A percentile compares a stretch with the other conserved stretches of the same genome.
Evolutionary conservation across 2,888 invertebrate species (phyloP).

Genomic region (Lasioglossum morio): DNA sequence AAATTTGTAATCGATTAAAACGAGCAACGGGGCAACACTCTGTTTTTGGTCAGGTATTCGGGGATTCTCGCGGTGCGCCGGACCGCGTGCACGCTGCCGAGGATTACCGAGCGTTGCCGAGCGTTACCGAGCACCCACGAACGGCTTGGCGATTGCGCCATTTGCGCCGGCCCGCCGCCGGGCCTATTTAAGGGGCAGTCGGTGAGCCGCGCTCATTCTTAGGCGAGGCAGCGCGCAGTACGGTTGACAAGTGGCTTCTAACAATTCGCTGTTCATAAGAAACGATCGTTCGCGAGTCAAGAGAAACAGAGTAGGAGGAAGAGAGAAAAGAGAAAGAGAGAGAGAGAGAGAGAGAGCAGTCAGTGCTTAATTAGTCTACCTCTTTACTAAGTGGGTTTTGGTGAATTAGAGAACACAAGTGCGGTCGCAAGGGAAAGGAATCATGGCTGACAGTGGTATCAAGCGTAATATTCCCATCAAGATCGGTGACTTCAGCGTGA

Average conservation of each 20-base stretch:
- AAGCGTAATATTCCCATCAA: conserved; percentile 97
- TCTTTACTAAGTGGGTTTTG: conserved; percentile 41
- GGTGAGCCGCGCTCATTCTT: conserved; percentile 80
- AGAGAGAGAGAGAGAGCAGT: neutral
- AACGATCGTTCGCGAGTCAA: conserved; percentile 35
- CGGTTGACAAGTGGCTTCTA: conserved; percentile 36
- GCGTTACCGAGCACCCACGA: conserved; percentile 72
- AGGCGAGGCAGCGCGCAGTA: conserved; percentile 64
- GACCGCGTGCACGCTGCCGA: conserved; percentile 21
- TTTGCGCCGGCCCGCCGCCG: conserved; percentile 58
- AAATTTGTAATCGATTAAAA: neutral
- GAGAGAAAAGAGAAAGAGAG: neutral
- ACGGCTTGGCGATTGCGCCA: conserved; percentile 51
- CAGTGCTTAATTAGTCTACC: conserved; percentile 38
- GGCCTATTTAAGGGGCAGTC: conserved; percentile 81
- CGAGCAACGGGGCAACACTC: neutral
- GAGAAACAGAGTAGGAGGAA: neutral
- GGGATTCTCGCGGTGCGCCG: neutral
- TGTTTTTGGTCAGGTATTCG: neutral
- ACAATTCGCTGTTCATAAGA: conserved; percentile 2
- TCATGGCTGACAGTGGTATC: conserved; percentile 93
- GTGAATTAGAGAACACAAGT: conserved; percentile 58
- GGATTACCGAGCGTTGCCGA: conserved; percentile 47
- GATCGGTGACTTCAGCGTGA: conserved; percentile 97
- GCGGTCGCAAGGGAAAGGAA: conserved; percentile 60